Evolutionary conservation across 2,888 invertebrate species (phyloP).

Genomic region (Meteorus cinctellus): DNA sequence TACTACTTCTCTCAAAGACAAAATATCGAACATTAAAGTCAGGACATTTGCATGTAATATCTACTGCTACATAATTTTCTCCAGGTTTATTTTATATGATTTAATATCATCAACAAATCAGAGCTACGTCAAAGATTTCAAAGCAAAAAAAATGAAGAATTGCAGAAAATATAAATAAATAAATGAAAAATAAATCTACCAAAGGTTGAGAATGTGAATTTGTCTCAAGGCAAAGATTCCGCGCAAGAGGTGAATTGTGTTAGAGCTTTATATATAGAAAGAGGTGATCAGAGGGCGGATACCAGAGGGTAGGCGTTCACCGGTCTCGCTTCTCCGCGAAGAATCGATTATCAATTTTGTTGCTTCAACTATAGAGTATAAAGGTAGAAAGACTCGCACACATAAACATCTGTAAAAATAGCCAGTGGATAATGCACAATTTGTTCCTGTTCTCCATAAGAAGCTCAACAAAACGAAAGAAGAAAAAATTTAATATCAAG

Average conservation of each 20-base stretch:
- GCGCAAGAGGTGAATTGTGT: conserved; percentile 4
- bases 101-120: not conserved
- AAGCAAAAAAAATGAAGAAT: too few relatives aligned
- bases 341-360: conserved; percentile 43
- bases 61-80: conserved; percentile 50
- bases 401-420: conserved; percentile 13
- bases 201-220: conserved; percentile 15
- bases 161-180: conserved; percentile 8
- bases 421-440: not conserved
- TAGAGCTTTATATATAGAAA: conserved; percentile 5
- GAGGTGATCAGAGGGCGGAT: conserved; percentile 30
- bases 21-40: conserved; percentile 61
- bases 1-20: not conserved
- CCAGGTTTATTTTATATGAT: not conserved
- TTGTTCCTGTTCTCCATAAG: conserved; percentile 14
- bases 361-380: conserved; percentile 22
- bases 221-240: conserved; percentile 34
- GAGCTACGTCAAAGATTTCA: too few relatives aligned
- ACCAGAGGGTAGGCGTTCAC: conserved; percentile 41
- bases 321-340: conserved; percentile 39
- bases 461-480: not conserved
- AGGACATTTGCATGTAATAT: conserved; percentile 68
- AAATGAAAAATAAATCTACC: conserved; percentile 2
- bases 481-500: not conserved
- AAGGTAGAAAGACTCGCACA: not conserved